Conservation (phyloP, 2,113 vertebrate species). For the Pithys albifrons region DNA sequence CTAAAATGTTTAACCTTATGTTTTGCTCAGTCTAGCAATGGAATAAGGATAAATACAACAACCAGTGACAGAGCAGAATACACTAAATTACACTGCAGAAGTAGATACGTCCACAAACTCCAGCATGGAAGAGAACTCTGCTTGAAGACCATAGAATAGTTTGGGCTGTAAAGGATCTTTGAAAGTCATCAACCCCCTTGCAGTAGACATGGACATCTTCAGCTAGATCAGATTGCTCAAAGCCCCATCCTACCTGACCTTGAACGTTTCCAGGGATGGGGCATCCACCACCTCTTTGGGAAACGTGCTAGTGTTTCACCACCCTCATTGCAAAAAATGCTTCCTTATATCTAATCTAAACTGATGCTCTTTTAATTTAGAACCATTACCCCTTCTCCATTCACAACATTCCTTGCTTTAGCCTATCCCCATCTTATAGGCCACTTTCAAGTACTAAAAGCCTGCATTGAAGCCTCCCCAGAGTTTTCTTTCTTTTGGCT, state of each 20-base stretch:
- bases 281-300: neutral
- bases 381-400: neutral
- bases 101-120: neutral
- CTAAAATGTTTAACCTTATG: neutral
- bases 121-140: fast-evolving
- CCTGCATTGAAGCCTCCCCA: neutral
- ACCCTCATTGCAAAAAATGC: neutral
- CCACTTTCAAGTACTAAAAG: neutral
- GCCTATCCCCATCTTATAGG: too few relatives aligned
- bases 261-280: neutral
- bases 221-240: neutral
- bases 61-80: neutral
- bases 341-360: neutral
- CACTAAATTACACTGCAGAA: neutral
- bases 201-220: neutral
- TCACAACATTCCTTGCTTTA: neutral
- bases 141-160: neutral
- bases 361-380: neutral
- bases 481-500: neutral
- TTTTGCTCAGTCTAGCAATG: neutral
- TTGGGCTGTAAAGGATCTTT: neutral
- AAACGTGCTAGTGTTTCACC: neutral
- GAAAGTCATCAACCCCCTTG: neutral
- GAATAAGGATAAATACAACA: neutral
- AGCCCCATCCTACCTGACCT: fast-evolving